phyloP scores from a whole-genome alignment of 2,888 invertebrate species.

The Aromia moschata region DNA sequence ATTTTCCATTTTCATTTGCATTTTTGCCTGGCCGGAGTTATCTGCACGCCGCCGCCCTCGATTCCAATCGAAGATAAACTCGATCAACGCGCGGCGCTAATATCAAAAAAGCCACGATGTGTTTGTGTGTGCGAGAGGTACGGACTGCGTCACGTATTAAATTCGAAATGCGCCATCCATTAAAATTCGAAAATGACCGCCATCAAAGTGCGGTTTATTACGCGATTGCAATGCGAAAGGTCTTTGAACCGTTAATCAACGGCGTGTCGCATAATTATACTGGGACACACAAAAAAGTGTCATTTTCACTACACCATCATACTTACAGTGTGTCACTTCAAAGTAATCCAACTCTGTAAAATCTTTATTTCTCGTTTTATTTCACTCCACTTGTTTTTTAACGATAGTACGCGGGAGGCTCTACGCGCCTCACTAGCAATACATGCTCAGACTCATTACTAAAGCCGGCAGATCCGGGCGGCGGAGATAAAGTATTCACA shows the following conservation, averaged over 20 bases:
- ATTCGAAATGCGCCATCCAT: conserved; percentile 13
- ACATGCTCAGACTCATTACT: too few relatives aligned
- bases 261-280: conserved; percentile 27
- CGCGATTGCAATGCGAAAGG: conserved; percentile 14
- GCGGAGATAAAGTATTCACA: too few relatives aligned
- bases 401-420: too few relatives aligned
- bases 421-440: too few relatives aligned
- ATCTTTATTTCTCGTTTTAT: too few relatives aligned
- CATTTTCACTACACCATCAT: too few relatives aligned
- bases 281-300: too few relatives aligned
- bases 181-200: conserved; percentile 23
- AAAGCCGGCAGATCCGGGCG: too few relatives aligned
- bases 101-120: conserved; percentile 8
- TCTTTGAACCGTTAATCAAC: conserved; percentile 20
- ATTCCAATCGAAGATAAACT: conserved; percentile 19
- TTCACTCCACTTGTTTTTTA: too few relatives aligned
- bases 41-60: conserved; percentile 13
- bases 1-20: conserved; percentile 10
- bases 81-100: conserved; percentile 9
- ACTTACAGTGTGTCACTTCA: too few relatives aligned
- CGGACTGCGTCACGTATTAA: conserved; percentile 4
- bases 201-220: conserved; percentile 18
- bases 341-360: too few relatives aligned
- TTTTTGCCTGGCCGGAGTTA: conserved; percentile 16
- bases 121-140: too few relatives aligned